Evolutionary conservation across 2,113 vertebrate species (phyloP).

Genomic region (Hyperoodon ampullatus): DNA sequence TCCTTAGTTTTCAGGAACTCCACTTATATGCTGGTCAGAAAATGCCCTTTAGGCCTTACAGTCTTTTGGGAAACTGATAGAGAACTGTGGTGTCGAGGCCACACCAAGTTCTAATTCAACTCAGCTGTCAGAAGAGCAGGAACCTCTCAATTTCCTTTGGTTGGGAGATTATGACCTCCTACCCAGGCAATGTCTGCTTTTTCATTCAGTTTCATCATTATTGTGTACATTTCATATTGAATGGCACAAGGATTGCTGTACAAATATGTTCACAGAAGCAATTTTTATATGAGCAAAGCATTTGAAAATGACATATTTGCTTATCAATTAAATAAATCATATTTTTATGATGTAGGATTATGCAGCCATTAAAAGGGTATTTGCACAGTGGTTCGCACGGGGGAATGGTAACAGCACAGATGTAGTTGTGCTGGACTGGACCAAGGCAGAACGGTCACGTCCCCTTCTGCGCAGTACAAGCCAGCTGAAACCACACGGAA

Average conservation of each 20-base stretch:
- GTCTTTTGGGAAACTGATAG: neutral
- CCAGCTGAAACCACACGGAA: neutral
- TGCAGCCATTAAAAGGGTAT: neutral
- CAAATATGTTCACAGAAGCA: neutral
- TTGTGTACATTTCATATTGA: neutral
- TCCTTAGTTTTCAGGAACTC: neutral
- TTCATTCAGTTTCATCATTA: neutral
- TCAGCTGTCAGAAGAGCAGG: neutral
- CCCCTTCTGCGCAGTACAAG: neutral
- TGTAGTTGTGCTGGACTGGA: neutral
- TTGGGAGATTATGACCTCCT: neutral
- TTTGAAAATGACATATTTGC: slow-evolving; percentile 17
- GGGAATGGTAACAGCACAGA: neutral
- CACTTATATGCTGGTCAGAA: neutral
- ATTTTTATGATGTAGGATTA: neutral
- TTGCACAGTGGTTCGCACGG: neutral
- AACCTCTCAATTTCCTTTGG: neutral
- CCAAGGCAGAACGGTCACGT: too few relatives aligned
- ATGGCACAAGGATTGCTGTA: neutral
- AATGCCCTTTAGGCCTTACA: neutral
- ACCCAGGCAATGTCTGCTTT: neutral
- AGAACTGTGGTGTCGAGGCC: neutral
- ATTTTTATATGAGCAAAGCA: slow-evolving; percentile 46
- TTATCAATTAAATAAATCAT: neutral
- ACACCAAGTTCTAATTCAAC: neutral